phyloP scores from a whole-genome alignment of 2,888 invertebrate genomes.

The Ecdyonurus torrentis region DNA sequence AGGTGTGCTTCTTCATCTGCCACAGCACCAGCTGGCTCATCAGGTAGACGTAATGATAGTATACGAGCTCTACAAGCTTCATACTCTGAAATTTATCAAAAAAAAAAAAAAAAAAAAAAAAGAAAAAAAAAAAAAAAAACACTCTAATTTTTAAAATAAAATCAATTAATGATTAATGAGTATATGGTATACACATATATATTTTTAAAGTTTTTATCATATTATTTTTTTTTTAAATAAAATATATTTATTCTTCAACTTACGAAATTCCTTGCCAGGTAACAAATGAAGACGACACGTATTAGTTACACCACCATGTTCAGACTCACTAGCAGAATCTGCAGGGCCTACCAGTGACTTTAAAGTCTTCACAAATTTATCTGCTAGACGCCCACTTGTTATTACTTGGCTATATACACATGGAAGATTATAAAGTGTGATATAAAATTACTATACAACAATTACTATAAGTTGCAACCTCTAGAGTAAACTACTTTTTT shows the following conservation, averaged over 20 bases:
- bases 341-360: constrained; percentile 28
- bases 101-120: too few relatives aligned
- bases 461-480: too few relatives aligned
- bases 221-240: background rate
- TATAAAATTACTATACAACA: too few relatives aligned
- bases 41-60: constrained; percentile 33
- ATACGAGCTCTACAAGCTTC: constrained; percentile 39
- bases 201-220: too few relatives aligned
- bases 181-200: too few relatives aligned
- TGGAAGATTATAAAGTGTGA: too few relatives aligned
- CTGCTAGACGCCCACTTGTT: constrained; percentile 26
- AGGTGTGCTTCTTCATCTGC: constrained; percentile 32
- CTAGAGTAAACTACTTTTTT: too few relatives aligned
- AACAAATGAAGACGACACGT: constrained; percentile 29
- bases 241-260: constrained; percentile 18
- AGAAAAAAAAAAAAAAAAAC: too few relatives aligned
- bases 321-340: constrained; percentile 17
- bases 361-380: constrained; percentile 31
- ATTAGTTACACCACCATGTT: background rate
- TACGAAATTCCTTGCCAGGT: constrained; percentile 40
- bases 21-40: constrained; percentile 33
- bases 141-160: too few relatives aligned
- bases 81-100: constrained; percentile 33
- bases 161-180: too few relatives aligned
- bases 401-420: constrained; percentile 13